These are phyloP conservation scores for Limosa lapponica DNA, from an alignment of 2,797 vertebrate species.

Conservation along the genomic window DNA sequence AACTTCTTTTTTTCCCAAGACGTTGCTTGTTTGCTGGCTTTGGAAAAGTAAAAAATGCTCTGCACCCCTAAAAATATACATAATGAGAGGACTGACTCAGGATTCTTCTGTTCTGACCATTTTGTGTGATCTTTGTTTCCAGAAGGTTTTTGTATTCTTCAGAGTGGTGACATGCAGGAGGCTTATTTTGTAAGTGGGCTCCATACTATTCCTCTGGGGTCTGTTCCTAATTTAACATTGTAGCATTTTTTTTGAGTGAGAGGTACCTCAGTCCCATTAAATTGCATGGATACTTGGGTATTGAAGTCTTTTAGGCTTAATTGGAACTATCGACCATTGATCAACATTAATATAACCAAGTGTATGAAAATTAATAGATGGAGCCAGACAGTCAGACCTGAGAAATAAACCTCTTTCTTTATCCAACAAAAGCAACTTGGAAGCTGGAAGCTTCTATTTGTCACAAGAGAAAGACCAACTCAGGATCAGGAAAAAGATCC, in stretches of 20 bases:
- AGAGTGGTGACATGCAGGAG: not conserved
- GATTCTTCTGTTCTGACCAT: not conserved
- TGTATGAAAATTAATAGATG: not conserved
- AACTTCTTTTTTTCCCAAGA: not conserved
- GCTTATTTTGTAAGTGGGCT: not conserved
- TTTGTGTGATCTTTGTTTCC: not conserved
- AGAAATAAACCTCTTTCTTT: not conserved
- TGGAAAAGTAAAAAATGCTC: not conserved
- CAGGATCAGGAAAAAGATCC: not conserved
- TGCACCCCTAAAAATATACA: not conserved
- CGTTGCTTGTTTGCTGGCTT: not conserved
- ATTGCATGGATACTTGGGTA: not conserved
- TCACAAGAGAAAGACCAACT: not conserved
- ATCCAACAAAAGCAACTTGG: not conserved
- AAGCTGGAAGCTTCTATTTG: conserved; percentile 12
- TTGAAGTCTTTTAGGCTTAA: not conserved
- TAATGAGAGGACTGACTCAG: not conserved
- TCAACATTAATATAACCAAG: not conserved
- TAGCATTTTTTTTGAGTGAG: not conserved
- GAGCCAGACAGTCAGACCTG: not conserved
- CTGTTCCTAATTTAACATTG: not conserved
- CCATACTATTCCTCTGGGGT: fast-evolving
- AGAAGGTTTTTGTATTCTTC: not conserved
- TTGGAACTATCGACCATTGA: not conserved
- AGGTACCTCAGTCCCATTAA: not conserved